A percentile compares a stretch with the other conserved stretches of the same genome.
phyloP scores from a whole-genome alignment of 2,888 invertebrate genomes.

The Leptogaster cylindrica region DNA sequence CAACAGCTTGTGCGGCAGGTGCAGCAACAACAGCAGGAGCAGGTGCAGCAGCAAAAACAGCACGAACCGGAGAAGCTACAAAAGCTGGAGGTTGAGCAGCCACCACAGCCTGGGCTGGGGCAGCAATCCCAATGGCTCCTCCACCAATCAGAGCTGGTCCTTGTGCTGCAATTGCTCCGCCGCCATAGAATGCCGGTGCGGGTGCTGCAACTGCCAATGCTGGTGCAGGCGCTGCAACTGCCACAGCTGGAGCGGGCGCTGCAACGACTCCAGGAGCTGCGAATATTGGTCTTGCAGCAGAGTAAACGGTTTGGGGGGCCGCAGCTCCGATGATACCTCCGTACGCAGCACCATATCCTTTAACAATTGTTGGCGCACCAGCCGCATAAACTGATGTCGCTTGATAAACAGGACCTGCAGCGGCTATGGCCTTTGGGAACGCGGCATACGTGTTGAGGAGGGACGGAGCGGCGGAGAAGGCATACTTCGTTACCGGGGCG shows the following conservation, averaged over 20 bases:
- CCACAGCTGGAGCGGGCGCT: constrained; percentile 33
- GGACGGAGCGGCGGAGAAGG: constrained; percentile 3
- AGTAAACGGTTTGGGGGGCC: constrained; percentile 42
- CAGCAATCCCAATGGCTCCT: constrained; percentile 23
- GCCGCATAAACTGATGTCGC: constrained; percentile 36
- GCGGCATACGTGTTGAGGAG: constrained; percentile 11
- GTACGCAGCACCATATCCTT: constrained; percentile 15
- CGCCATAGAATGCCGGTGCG: constrained; percentile 42
- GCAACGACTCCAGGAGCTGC: constrained; percentile 40
- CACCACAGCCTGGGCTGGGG: constrained; percentile 32
- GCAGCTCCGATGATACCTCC: constrained; percentile 19
- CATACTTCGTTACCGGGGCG: constrained; percentile 39
- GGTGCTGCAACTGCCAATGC: constrained; percentile 42
- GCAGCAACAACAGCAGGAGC: constrained; percentile 46
- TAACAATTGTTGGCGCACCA: constrained; percentile 20
- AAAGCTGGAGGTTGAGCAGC: constrained; percentile 45
- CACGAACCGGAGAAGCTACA: constrained; percentile 45
- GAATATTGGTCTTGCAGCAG: constrained; percentile 7
- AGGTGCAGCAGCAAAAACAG: constrained; percentile 41
- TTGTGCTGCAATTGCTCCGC: not conserved
- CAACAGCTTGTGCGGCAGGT: constrained; percentile 48
- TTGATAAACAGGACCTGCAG: constrained; percentile 36
- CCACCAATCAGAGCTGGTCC: constrained; percentile 1
- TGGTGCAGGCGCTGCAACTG: constrained; percentile 7
- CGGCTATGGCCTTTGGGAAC: constrained; percentile 7